Evolutionary conservation across 2,113 vertebrate genomes (phyloP), one percentile per base, ranked within the genome.

Genomic region (Donacobius atricapilla): DNA sequence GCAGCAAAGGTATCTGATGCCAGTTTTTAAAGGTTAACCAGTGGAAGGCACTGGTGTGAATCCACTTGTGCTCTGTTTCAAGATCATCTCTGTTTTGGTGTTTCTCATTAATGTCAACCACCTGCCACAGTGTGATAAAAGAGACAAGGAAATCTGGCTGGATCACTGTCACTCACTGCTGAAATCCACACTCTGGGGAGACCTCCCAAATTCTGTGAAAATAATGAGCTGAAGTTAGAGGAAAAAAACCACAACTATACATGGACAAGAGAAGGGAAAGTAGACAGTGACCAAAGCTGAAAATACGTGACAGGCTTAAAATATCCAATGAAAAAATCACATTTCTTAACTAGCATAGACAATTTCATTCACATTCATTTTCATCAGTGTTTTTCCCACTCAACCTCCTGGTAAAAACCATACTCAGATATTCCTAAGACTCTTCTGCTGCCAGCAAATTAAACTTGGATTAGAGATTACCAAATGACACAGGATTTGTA

Each of bases 301-400:
- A 87, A 90, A 92, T 51, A 57, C 9, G 25, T 71, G 80, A 85
- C 20, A 57, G 15, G 48, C 44, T 88, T 83, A 88, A 91, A 90
- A 87, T 23, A 88, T 0, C 44, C 48, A 37, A 8, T 1, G 3
- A 30, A 69, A 73, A 60, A 69, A 48, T 4, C 53, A 6, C 15
- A 40, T 61, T 83, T 92, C 71, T 82, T 65, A 58, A 31, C 39
- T 11, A 68, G 37, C 58, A 27, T 0, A 57, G 18, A 44, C 57
- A 66, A 18, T 17, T 72, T 72, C 10, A 20, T 33, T 81, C 48
- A 48, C 13, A 40, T 45, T 40, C 16, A 61, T 57, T 80, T 83
- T 65, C 45, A 57, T 70, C 40, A 31, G 19, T 30, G n/a, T 72
- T 87, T 82, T 85, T 33, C n/a, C 35, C 54, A 40, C 24, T 82